Conservation (phyloP, 2,113 vertebrate genomes). For the Toxotes chatareus region DNA sequence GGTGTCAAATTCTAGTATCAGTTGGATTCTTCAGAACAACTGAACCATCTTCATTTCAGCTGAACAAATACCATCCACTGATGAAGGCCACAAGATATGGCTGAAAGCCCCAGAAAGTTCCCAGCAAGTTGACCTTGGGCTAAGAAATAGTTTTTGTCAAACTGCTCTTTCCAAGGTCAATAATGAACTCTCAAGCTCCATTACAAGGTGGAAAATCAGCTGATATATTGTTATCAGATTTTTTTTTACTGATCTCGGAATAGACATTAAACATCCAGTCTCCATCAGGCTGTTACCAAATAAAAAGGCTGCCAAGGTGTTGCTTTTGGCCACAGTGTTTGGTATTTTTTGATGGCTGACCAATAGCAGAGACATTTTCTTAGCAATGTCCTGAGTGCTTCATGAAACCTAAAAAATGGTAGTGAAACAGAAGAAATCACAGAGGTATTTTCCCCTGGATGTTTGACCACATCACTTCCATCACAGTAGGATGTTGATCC, state of each 20-base stretch:
- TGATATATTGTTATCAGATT: not conserved
- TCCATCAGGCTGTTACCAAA: not conserved
- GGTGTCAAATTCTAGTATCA: too few species aligned
- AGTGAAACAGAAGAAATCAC: not conserved
- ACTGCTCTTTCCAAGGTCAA: not conserved
- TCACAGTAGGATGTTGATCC: not conserved
- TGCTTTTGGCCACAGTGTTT: too few species aligned
- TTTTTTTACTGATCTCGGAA: too few species aligned
- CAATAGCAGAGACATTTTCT: not conserved
- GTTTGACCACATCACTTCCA: not conserved
- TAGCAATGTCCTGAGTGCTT: not conserved
- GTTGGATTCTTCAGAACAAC: too few species aligned
- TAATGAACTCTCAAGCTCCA: too few species aligned
- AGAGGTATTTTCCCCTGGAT: not conserved
- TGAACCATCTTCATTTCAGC: not conserved
- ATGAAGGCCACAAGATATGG: not conserved
- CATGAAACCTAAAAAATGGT: not conserved
- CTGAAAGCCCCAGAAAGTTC: not conserved
- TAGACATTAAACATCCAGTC: not conserved
- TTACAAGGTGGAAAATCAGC: not conserved
- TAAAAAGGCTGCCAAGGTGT: not conserved
- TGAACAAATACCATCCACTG: not conserved
- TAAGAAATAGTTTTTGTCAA: not conserved
- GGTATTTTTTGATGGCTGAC: not conserved
- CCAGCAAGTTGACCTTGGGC: not conserved